Percentiles rank a stretch among this genome's conserved stretches.
These are phyloP conservation scores for Apodemus agrarius DNA, from an alignment of 2,797 vertebrate genomes.

Conservation along the genomic window DNA sequence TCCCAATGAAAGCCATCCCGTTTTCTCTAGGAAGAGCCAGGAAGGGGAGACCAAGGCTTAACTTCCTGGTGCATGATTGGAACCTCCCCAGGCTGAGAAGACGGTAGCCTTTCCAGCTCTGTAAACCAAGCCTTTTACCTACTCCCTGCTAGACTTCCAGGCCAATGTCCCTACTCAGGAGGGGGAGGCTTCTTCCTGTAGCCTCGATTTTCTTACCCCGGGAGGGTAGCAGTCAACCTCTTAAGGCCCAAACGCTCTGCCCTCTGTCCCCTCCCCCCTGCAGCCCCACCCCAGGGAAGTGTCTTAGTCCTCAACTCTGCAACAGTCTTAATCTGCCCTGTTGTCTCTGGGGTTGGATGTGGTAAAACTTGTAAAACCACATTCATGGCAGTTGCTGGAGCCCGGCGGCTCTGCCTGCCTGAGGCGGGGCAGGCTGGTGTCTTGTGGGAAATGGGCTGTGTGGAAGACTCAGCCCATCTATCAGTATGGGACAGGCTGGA, in stretches of 20 bases:
- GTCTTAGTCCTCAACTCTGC: slow-evolving; percentile 8
- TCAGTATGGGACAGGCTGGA: neutral
- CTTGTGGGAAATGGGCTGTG: neutral
- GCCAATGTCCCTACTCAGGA: neutral
- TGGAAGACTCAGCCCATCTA: neutral
- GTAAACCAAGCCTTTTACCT: neutral
- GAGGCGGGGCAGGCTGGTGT: slow-evolving; percentile 46
- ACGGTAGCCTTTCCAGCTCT: neutral
- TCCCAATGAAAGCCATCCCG: neutral
- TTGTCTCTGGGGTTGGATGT: slow-evolving; percentile 72
- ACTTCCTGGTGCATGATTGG: neutral
- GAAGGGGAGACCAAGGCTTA: neutral
- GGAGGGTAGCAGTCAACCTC: neutral
- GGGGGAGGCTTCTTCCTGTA: neutral
- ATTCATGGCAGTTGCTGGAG: slow-evolving; percentile 70
- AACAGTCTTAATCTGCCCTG: slow-evolving; percentile 32
- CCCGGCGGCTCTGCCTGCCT: slow-evolving; percentile 32
- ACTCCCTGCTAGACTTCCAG: neutral
- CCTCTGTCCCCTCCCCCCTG: neutral
- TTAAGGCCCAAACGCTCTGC: neutral
- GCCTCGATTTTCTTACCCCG: slow-evolving; percentile 22
- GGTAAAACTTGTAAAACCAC: slow-evolving; percentile 81
- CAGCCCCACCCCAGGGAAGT: slow-evolving; percentile 63
- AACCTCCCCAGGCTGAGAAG: neutral
- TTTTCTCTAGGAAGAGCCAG: neutral